Base-by-base conservation (phyloP, 1,140 invertebrate species). In the Euura saliciscinereae region DNA sequence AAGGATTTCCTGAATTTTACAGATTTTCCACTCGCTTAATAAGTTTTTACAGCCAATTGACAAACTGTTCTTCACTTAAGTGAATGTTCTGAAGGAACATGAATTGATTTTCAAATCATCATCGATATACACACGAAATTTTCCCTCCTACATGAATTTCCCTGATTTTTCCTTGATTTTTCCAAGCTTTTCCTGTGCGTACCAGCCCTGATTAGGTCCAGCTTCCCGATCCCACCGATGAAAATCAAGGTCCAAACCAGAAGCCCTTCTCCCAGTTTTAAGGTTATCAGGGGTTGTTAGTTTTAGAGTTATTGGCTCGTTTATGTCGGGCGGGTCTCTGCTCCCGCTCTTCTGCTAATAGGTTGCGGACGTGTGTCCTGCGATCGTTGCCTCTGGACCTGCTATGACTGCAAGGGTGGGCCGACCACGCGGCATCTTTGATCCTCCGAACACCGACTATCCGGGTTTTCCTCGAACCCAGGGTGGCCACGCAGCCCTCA, bases 181-280 rank as follows among this genome's bases (percentile, higher is more conserved):
- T 77, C 28, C 28, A 28, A 28, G 28, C 77, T 77, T 77, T 79
- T 77, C 75, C 73, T 72, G 42, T 72, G 72, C 74, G 73, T 76
- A 74, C 74, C 74, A 72, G 28, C 28, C 28, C 28, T 28, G 28
- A 28, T 28, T 28, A 28, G 28, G 28, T 28, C 28, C 70, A 75
- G 71, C 65, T 28, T 28, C 28, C 28, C 28, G 28, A 28, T 28
- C 28, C 28, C 28, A 28, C 28, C 28, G 28, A 28, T 28, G 28
- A 28, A 28, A 28, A 28, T 28, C 28, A 28, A 1, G 1, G 0
- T 1, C 28, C 51, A 8, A 6, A 59, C 51, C 51, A 59, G 51
- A 59, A 59, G 51, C 51, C 51, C 51, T 59, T 59, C 13, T 59
- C 13, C 51, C 13, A n/a, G 51, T 59, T 59, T 11, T 59, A 2